Percentiles rank a stretch among this genome's conserved stretches.
Conservation (phyloP, 2,113 vertebrate species). For the Protobothrops mucrosquamatus region DNA sequence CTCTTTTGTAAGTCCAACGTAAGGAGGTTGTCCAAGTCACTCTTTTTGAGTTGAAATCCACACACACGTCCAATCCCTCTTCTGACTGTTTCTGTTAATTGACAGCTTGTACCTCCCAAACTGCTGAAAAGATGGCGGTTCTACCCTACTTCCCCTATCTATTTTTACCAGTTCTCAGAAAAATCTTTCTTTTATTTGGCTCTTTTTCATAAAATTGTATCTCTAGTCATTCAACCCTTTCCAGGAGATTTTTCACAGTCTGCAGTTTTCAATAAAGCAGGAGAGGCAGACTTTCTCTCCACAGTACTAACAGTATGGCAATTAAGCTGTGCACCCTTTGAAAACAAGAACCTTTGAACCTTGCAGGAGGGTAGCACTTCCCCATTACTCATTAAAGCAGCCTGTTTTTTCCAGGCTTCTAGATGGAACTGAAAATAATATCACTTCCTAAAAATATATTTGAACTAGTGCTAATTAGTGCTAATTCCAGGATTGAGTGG, state of each 20-base stretch:
- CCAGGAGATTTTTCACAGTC: neutral
- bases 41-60: neutral
- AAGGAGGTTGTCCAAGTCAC: neutral
- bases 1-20: neutral
- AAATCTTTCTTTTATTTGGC: neutral
- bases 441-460: neutral
- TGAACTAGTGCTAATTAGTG: neutral
- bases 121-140: neutral
- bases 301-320: neutral
- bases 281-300: neutral
- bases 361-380: neutral
- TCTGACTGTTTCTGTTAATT: constrained; percentile 2
- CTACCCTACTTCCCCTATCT: neutral
- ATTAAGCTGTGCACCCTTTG: neutral
- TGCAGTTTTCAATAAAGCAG: neutral
- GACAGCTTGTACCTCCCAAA: neutral
- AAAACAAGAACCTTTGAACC: neutral
- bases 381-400: neutral
- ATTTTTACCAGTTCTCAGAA: neutral
- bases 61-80: no score
- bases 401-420: neutral
- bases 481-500: neutral
- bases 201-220: neutral
- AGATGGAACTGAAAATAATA: neutral
- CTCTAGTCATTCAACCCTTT: neutral